Conservation (phyloP, 35 echinoderm and acorn worm genomes). For the Ptychodera flava region DNA sequence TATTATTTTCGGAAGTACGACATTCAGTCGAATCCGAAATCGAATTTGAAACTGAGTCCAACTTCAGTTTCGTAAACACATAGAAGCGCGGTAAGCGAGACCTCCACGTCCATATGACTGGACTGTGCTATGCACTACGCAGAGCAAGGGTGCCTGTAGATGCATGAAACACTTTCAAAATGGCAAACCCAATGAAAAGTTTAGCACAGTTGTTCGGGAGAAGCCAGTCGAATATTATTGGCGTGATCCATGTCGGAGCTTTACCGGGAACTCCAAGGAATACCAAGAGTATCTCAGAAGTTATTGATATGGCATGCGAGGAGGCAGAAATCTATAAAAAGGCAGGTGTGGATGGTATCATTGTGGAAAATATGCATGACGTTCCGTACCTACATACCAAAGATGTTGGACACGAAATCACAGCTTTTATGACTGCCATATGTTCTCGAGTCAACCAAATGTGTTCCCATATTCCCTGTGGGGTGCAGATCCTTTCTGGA, state of each 20-base stretch:
- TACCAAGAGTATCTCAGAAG: slow-evolving; percentile 17
- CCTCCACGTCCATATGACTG: too few relatives aligned
- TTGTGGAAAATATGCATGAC: slow-evolving; percentile 99
- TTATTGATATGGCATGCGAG: slow-evolving; percentile 31
- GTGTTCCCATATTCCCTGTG: slow-evolving; percentile 62
- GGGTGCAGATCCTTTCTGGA: slow-evolving; percentile 75
- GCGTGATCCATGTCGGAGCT: slow-evolving; percentile 78
- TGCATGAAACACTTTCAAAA: too few relatives aligned
- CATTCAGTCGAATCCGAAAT: too few relatives aligned
- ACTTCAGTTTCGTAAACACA: too few relatives aligned
- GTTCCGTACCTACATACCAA: slow-evolving; percentile 71
- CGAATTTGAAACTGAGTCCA: too few relatives aligned
- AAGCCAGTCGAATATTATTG: slow-evolving; percentile 39
- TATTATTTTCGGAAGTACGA: too few relatives aligned
- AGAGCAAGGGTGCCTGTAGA: too few relatives aligned
- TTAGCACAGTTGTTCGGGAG: slow-evolving; percentile 34
- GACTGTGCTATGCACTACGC: too few relatives aligned
- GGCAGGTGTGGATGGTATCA: slow-evolving; percentile 61
- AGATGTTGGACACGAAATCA: slow-evolving; percentile 69
- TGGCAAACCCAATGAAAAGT: too few relatives aligned
- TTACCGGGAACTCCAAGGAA: slow-evolving; percentile 75
- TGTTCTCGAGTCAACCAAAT: slow-evolving; percentile 48
- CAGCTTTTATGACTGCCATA: slow-evolving; percentile 68
- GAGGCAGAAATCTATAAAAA: slow-evolving; percentile 44
- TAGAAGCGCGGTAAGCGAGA: too few relatives aligned